Evolutionary conservation across 2,113 vertebrate genomes (phyloP).

Genomic region (Hippocampus guttulatus): DNA sequence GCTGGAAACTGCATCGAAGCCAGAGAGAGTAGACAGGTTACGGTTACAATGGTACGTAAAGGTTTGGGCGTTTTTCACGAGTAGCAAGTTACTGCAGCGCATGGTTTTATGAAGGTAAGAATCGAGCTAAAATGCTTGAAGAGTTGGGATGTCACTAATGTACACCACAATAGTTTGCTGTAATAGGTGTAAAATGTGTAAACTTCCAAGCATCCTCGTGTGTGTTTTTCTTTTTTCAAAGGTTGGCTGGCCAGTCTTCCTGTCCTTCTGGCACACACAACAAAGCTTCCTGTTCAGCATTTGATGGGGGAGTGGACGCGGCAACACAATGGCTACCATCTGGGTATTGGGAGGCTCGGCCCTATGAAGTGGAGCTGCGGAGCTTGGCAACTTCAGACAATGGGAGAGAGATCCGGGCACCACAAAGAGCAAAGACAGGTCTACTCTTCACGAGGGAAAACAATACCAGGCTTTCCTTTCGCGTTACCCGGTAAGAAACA

Average conservation of each 20-base stretch:
- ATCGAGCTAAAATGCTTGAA: not conserved
- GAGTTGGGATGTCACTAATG: not conserved
- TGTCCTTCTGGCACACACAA: slow-evolving; percentile 67
- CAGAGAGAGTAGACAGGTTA: not conserved
- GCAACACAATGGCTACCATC: slow-evolving; percentile 75
- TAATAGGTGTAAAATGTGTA: slow-evolving; percentile 20
- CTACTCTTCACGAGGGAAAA: slow-evolving; percentile 36
- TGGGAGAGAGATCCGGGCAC: slow-evolving; percentile 50
- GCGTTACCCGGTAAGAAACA: slow-evolving; percentile 7
- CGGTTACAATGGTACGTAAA: not conserved
- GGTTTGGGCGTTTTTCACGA: not conserved
- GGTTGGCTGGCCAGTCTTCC: slow-evolving; percentile 63
- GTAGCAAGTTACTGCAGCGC: slow-evolving; percentile 6
- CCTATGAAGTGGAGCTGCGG: slow-evolving; percentile 55
- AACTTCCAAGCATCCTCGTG: slow-evolving; percentile 30
- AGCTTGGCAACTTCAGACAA: slow-evolving; percentile 60
- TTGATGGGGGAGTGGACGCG: slow-evolving; percentile 53
- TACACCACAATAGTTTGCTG: slow-evolving; percentile 6
- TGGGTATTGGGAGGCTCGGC: slow-evolving; percentile 64
- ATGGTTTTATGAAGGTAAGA: slow-evolving; percentile 9
- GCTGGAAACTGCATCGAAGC: not conserved
- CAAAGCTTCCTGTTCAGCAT: slow-evolving; percentile 70
- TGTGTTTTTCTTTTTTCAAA: slow-evolving; percentile 46
- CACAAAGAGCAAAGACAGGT: slow-evolving; percentile 39
- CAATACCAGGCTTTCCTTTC: slow-evolving; percentile 25